These are phyloP conservation scores for Cryptoprocta ferox DNA, from an alignment of 2,797 vertebrate genomes.

Conservation along the genomic window DNA sequence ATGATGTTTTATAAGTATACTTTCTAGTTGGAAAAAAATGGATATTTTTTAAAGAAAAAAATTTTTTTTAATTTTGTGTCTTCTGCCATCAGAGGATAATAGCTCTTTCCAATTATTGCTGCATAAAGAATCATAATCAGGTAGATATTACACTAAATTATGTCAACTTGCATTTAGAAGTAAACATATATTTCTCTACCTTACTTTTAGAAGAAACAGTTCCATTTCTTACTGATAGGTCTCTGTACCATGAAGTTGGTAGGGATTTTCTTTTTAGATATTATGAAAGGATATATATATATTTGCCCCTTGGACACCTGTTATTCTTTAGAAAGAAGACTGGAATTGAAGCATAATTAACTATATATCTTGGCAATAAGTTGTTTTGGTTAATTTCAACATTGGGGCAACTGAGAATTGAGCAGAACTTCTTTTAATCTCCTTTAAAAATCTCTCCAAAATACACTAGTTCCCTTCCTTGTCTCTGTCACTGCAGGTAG, in stretches of 20 bases:
- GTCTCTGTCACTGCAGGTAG: background rate
- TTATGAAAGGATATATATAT: background rate
- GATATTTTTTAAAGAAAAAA: background rate
- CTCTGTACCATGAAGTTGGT: background rate
- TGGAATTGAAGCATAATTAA: background rate
- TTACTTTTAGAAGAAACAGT: background rate
- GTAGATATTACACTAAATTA: background rate
- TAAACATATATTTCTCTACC: background rate
- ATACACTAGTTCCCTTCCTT: background rate
- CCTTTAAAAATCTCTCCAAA: background rate
- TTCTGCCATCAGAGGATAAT: background rate
- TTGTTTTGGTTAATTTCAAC: constrained; percentile 37
- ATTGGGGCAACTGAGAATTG: constrained; percentile 6
- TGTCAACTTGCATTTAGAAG: background rate
- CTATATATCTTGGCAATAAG: background rate
- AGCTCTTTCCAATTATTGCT: background rate
- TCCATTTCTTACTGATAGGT: background rate
- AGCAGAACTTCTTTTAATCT: background rate
- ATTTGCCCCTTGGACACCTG: background rate
- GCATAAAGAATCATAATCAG: background rate
- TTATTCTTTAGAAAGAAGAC: constrained; percentile 14
- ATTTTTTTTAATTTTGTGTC: background rate
- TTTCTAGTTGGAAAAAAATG: background rate
- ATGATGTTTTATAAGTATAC: background rate
- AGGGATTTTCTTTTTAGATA: background rate